Conservation (phyloP, 2,888 invertebrate species). For the Fragum whitleyi region DNA sequence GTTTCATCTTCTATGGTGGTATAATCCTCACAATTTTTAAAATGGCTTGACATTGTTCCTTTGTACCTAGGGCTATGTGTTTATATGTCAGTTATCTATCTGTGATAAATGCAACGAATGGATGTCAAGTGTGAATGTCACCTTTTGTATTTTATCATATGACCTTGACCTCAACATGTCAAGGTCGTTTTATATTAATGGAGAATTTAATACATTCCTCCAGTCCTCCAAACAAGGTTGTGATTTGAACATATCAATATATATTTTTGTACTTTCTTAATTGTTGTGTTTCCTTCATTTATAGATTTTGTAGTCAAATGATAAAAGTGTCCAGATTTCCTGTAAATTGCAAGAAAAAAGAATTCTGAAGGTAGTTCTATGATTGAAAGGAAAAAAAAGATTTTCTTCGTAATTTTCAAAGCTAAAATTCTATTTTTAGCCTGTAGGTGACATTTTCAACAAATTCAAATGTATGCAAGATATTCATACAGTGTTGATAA, state of each 20-base stretch:
- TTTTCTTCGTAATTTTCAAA: no score
- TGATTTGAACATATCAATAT: constrained; percentile 50
- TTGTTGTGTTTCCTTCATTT: background rate
- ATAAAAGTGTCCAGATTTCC: background rate
- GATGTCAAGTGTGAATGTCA: background rate
- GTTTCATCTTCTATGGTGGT: no score
- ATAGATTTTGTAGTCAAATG: background rate
- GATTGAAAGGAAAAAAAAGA: no score
- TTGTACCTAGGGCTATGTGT: no score
- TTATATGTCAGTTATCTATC: background rate
- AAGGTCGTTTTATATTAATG: background rate
- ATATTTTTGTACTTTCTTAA: constrained; percentile 20
- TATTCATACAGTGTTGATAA: no score
- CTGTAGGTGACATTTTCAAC: no score
- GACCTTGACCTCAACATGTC: constrained; percentile 9
- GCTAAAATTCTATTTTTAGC: no score
- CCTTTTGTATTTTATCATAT: background rate
- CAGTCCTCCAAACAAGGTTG: constrained; percentile 49
- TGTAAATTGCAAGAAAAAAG: no score
- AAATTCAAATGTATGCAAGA: no score
- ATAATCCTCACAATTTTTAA: no score
- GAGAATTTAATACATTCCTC: constrained; percentile 22
- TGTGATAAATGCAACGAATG: constrained; percentile 4
- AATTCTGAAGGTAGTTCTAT: no score
- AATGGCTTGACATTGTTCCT: no score